phyloP scores from a whole-genome alignment of 2,113 vertebrate genomes.

The Nycticebus coucang region DNA sequence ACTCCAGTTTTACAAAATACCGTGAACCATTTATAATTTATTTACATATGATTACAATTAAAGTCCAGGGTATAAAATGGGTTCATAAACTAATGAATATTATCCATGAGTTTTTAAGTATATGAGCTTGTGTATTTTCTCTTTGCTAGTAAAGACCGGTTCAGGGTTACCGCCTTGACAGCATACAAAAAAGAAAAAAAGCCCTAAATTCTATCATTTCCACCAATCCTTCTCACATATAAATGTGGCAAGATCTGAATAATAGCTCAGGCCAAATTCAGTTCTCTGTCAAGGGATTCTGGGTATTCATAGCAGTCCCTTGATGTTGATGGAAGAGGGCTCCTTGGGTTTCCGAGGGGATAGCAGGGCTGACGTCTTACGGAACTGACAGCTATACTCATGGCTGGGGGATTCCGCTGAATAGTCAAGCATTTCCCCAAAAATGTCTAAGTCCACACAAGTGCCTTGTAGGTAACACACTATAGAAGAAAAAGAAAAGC shows the following conservation, averaged over 20 bases:
- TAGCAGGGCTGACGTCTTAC: accelerated
- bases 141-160: not conserved
- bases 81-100: not conserved
- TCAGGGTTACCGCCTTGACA: not conserved
- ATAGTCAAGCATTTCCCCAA: no score
- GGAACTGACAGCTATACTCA: not conserved
- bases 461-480: not conserved
- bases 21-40: not conserved
- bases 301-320: accelerated
- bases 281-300: not conserved
- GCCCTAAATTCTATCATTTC: not conserved
- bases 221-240: not conserved
- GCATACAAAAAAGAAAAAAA: not conserved
- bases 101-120: not conserved
- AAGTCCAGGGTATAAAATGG: not conserved
- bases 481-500: not conserved
- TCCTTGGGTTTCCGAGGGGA: not conserved
- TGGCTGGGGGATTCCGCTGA: not conserved
- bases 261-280: not conserved
- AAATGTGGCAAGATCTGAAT: not conserved
- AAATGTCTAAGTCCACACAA: not conserved
- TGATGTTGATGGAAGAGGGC: not conserved
- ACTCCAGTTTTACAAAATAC: not conserved
- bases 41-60: not conserved
- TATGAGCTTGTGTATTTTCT: not conserved